Percentiles rank a stretch among this genome's conserved stretches.
Conservation (phyloP, 1,140 invertebrate species). For the Scaptodrosophila lebanonensis region DNA sequence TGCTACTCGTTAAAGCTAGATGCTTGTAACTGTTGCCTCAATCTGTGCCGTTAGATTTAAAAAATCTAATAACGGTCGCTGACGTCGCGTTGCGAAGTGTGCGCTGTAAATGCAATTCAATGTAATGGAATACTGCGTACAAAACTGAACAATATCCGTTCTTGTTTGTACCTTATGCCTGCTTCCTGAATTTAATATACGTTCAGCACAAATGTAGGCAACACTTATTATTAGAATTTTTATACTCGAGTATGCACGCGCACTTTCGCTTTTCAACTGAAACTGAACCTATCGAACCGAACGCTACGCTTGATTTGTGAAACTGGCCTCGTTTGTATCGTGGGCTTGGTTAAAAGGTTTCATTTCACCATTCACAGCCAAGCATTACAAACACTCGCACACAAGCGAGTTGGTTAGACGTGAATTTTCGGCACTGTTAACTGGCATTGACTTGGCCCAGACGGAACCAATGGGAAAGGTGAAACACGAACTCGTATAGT, state of each 20-base stretch:
- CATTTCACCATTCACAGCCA: slow-evolving; percentile 19
- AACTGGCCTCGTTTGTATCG: slow-evolving; percentile 69
- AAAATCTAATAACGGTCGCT: no score
- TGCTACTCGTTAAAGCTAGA: slow-evolving; percentile 31
- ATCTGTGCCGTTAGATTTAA: no score
- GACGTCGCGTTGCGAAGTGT: no score
- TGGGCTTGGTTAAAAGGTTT: slow-evolving; percentile 57
- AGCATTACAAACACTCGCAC: slow-evolving; percentile 22
- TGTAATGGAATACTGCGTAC: not conserved
- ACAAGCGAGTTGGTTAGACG: slow-evolving; percentile 18
- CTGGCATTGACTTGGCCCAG: slow-evolving; percentile 13
- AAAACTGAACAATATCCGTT: slow-evolving; percentile 14
- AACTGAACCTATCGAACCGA: slow-evolving; percentile 70
- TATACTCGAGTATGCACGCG: slow-evolving; percentile 41
- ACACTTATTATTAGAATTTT: slow-evolving; percentile 50
- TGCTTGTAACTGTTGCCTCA: no score
- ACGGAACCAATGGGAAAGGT: slow-evolving; percentile 23
- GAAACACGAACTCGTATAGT: no score
- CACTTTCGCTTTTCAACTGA: slow-evolving; percentile 53
- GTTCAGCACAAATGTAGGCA: slow-evolving; percentile 37
- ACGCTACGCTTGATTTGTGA: slow-evolving; percentile 73
- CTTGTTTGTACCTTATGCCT: slow-evolving; percentile 28
- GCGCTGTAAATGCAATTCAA: no score
- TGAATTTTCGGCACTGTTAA: slow-evolving; percentile 56
- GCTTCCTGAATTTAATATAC: not conserved